phyloP scores from a whole-genome alignment of 2,797 vertebrate genomes.

The Sciaenops ocellatus region DNA sequence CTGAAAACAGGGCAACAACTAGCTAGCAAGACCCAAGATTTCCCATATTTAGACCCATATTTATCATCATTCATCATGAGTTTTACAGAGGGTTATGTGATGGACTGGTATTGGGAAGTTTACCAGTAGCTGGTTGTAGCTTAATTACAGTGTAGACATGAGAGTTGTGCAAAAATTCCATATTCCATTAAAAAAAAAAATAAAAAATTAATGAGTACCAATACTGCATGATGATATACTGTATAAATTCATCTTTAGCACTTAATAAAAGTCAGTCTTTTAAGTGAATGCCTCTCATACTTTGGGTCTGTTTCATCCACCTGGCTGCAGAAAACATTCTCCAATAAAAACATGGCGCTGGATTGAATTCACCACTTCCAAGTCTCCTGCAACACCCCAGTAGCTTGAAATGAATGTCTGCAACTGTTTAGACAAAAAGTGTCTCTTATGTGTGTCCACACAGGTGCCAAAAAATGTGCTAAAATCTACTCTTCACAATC shows the following conservation, averaged over 20 bases:
- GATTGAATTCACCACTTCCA: constrained; percentile 35
- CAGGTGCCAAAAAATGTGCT: constrained; percentile 51
- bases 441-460: constrained; percentile 41
- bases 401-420: constrained; percentile 34
- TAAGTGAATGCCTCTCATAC: constrained; percentile 1
- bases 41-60: no score
- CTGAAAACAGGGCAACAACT: not conserved
- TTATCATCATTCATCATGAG: no score
- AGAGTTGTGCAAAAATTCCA: not conserved
- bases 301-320: constrained; percentile 36
- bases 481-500: constrained; percentile 45
- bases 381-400: constrained; percentile 30
- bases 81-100: no score
- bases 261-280: constrained; percentile 12
- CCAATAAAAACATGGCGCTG: constrained; percentile 36
- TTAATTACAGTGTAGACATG: not conserved
- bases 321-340: constrained; percentile 24
- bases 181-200: not conserved
- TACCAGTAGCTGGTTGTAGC: not conserved
- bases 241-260: not conserved
- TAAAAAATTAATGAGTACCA: no score
- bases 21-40: not conserved
- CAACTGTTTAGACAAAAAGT: constrained; percentile 34
- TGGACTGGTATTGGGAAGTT: not conserved
- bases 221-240: not conserved